Percentiles rank a stretch among this genome's conserved stretches.
Conservation (phyloP, 2,888 invertebrate species). For the Frankliniella intonsa region DNA sequence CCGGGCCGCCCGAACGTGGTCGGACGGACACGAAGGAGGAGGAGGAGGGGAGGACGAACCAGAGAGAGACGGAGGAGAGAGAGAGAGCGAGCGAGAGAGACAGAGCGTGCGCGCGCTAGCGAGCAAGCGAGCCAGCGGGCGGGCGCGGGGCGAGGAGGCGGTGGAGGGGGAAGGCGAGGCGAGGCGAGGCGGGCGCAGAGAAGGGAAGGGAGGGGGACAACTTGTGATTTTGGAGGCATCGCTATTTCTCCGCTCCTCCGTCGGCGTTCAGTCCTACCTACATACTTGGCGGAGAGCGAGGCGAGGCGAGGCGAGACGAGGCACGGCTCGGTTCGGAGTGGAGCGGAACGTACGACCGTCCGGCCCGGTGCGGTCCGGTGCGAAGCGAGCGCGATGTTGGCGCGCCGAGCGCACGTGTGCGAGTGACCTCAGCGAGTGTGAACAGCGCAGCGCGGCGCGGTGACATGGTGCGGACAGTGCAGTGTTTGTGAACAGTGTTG, state of each 20-base stretch:
- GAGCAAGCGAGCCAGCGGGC: constrained; percentile 12
- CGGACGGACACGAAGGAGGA: constrained; percentile 25
- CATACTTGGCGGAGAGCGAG: constrained; percentile 22
- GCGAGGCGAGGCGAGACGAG: background rate
- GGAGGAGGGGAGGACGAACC: constrained; percentile 11
- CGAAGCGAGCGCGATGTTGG: background rate
- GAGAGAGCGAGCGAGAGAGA: background rate
- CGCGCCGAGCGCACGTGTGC: background rate
- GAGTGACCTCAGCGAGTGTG: background rate
- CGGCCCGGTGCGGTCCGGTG: background rate
- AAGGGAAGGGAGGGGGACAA: constrained; percentile 23
- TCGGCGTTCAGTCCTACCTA: constrained; percentile 26
- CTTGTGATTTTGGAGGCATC: constrained; percentile 26
- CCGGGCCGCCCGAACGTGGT: constrained; percentile 25
- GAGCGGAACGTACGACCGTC: background rate
- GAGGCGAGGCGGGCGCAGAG: constrained; percentile 3
- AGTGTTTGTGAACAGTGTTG: background rate
- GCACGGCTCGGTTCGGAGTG: too few species aligned
- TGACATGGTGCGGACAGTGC: background rate
- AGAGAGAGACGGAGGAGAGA: constrained; percentile 7
- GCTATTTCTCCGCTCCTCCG: constrained; percentile 25
- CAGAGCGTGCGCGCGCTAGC: background rate
- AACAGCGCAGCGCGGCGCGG: background rate
- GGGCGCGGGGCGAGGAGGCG: background rate
- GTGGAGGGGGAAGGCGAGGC: background rate